Conservation (phyloP, 2,888 invertebrate genomes). For the Ochlodes sylvanus region DNA sequence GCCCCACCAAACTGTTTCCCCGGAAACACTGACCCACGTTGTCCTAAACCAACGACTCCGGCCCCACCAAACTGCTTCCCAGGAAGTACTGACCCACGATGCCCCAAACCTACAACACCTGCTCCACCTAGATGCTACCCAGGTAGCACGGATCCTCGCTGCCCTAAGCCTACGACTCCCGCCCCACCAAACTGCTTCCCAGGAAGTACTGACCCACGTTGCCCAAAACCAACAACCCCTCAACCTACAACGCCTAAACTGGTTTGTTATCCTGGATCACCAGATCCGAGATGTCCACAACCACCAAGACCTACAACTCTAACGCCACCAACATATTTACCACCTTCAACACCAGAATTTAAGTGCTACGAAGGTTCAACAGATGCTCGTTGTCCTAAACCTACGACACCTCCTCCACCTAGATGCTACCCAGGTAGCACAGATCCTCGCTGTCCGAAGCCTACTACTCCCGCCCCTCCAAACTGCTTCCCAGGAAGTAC, state of each 20-base stretch:
- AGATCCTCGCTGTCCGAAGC: conserved; percentile 40
- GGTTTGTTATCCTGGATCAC: not conserved
- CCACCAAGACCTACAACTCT: too few relatives aligned
- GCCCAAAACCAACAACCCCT: conserved; percentile 40
- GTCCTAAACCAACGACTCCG: conserved; percentile 43
- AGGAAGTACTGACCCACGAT: conserved; percentile 44
- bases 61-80: conserved; percentile 44
- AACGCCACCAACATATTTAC: too few relatives aligned
- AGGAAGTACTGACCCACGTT: not conserved
- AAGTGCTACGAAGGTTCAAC: too few relatives aligned
- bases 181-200: conserved; percentile 6
- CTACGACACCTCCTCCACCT: conserved; percentile 21
- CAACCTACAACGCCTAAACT: too few relatives aligned
- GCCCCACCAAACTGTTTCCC: not conserved
- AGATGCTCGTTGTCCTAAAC: not conserved
- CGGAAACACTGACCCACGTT: conserved; percentile 33
- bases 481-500: conserved; percentile 43
- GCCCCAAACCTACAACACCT: conserved; percentile 45
- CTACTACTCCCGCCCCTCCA: conserved; percentile 41
- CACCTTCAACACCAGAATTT: too few relatives aligned
- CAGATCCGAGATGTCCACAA: too few relatives aligned
- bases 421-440: conserved; percentile 40
- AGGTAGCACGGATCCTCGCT: not conserved
- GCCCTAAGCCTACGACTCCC: conserved; percentile 1
- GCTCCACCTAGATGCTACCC: conserved; percentile 28